Conservation (phyloP, 2,888 invertebrate genomes). For the Callyntrura guangdongensis region DNA sequence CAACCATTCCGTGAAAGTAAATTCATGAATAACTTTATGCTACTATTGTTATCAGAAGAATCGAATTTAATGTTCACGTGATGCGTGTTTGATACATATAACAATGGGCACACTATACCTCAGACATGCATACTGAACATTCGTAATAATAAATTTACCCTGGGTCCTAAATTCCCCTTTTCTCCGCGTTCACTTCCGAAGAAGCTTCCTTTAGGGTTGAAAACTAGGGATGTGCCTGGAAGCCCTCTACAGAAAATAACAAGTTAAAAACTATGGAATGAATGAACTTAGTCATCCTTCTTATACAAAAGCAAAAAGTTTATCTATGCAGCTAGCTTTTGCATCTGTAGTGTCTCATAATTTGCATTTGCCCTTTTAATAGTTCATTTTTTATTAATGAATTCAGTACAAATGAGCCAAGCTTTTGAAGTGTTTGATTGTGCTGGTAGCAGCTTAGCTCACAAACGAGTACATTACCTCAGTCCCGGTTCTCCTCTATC, state of each 20-base stretch:
- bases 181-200: constrained; percentile 68
- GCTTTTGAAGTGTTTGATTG: background rate
- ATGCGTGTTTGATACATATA: background rate
- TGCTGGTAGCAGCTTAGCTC: background rate
- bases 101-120: background rate
- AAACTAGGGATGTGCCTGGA: constrained; percentile 61
- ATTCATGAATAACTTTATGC: background rate
- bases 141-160: constrained; percentile 45
- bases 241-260: constrained; percentile 49
- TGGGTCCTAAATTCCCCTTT: constrained; percentile 72
- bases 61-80: background rate
- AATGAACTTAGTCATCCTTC: too few relatives aligned
- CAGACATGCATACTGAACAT: background rate
- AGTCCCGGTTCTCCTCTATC: constrained; percentile 71
- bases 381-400: constrained; percentile 3
- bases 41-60: too few relatives aligned
- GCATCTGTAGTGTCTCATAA: too few relatives aligned
- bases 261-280: background rate
- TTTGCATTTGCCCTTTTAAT: too few relatives aligned
- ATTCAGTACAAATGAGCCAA: constrained; percentile 15
- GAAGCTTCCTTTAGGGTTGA: constrained; percentile 72
- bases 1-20: background rate
- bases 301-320: too few relatives aligned
- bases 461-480: constrained; percentile 33
- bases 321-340: too few relatives aligned